phyloP scores from a whole-genome alignment of 2,888 invertebrate species.

The Dyspetes luteomarginatus region DNA sequence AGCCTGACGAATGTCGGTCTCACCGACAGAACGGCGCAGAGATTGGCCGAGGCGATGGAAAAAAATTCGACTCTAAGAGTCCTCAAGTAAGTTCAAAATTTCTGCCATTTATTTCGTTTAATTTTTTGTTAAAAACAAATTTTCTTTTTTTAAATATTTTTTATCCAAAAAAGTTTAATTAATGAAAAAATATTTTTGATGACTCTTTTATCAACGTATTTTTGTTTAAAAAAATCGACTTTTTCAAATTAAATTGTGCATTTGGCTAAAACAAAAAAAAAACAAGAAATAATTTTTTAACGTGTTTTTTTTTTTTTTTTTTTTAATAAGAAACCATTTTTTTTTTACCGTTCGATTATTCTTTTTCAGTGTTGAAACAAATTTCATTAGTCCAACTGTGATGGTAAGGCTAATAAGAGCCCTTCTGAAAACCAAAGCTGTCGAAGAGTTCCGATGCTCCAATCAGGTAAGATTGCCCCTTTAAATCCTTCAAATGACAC shows the following conservation, averaged over 20 bases:
- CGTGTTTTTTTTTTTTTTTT: too few relatives aligned
- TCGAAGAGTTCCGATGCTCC: constrained; percentile 98
- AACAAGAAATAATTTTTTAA: too few relatives aligned
- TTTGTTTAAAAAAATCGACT: too few relatives aligned
- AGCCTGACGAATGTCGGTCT: constrained; percentile 97
- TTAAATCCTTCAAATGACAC: too few relatives aligned
- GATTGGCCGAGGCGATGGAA: constrained; percentile 92
- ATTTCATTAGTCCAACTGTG: constrained; percentile 96
- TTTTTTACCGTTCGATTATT: neutral
- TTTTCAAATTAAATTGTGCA: too few relatives aligned
- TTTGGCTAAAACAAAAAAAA: too few relatives aligned
- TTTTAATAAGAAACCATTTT: constrained; percentile 11
- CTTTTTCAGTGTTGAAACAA: constrained; percentile 92
- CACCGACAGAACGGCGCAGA: constrained; percentile 93
- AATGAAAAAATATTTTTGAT: too few relatives aligned
- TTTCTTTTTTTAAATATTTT: too few relatives aligned
- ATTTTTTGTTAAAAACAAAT: too few relatives aligned
- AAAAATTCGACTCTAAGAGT: constrained; percentile 92
- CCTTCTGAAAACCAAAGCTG: constrained; percentile 92
- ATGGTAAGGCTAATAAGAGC: constrained; percentile 94
- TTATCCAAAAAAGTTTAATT: too few relatives aligned
- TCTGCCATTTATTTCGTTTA: too few relatives aligned
- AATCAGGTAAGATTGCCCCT: constrained; percentile 92
- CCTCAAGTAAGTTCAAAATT: constrained; percentile 86
- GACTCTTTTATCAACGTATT: too few relatives aligned